A percentile compares a stretch with the other conserved stretches of the same genome.
phyloP scores from a whole-genome alignment of 1,140 invertebrate genomes.

The Centruroides sculpturatus region DNA sequence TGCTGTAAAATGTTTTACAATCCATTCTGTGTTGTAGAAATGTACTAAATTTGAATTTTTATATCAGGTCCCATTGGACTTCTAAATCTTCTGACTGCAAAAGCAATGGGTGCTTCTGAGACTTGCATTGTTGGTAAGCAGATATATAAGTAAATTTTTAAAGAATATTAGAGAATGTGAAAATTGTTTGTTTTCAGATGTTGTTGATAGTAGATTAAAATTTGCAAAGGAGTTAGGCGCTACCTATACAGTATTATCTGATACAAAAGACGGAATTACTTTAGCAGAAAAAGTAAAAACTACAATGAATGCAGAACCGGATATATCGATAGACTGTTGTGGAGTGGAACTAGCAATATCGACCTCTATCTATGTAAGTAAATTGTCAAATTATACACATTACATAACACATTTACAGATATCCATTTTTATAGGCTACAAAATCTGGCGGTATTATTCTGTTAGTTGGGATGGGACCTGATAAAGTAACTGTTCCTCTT shows the following conservation, averaged over 20 bases:
- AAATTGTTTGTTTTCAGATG: constrained; percentile 13
- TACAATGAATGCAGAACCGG: constrained; percentile 49
- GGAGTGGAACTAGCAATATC: constrained; percentile 64
- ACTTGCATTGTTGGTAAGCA: constrained; percentile 61
- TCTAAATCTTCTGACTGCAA: constrained; percentile 63
- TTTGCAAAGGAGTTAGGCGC: constrained; percentile 68
- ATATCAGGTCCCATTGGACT: constrained; percentile 65
- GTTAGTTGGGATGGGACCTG: constrained; percentile 68
- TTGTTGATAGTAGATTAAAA: constrained; percentile 23
- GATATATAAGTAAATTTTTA: background rate
- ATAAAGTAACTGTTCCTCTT: constrained; percentile 64
- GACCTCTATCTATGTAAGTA: constrained; percentile 54
- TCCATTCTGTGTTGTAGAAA: too few relatives aligned
- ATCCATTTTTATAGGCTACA: constrained; percentile 44
- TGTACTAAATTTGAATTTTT: background rate
- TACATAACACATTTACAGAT: too few relatives aligned
- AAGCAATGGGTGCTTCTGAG: constrained; percentile 72
- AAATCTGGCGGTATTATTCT: constrained; percentile 65
- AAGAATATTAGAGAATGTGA: too few relatives aligned
- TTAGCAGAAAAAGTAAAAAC: constrained; percentile 44
- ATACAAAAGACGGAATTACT: constrained; percentile 35
- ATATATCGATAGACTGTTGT: constrained; percentile 72
- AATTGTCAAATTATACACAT: too few relatives aligned
- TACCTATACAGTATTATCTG: constrained; percentile 47
- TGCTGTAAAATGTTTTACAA: too few relatives aligned